These are phyloP conservation scores for Taeniopygia guttata DNA, from an alignment of 2,797 vertebrate genomes.

Conservation along the genomic window DNA sequence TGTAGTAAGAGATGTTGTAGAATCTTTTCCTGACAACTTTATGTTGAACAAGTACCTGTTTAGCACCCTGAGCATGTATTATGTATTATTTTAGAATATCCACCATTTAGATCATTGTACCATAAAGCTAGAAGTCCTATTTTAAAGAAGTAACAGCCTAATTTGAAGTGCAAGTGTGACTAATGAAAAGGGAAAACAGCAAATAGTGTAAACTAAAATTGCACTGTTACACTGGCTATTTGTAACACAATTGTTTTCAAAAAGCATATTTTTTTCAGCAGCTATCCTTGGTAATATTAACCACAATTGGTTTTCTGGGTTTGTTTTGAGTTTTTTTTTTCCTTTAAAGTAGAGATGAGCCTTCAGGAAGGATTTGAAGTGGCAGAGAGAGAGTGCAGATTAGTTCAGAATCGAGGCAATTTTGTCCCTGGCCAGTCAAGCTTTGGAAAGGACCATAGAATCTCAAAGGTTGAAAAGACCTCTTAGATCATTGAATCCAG, in stretches of 20 bases:
- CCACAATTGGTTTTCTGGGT: not conserved
- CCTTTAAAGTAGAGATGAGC: not conserved
- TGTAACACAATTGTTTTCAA: not conserved
- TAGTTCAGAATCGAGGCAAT: not conserved
- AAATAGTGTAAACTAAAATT: not conserved
- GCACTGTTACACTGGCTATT: not conserved
- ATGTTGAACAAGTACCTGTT: constrained; percentile 19
- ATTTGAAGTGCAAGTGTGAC: not conserved
- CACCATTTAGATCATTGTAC: not conserved
- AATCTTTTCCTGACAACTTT: not conserved
- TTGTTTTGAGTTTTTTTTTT: not conserved
- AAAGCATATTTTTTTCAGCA: not conserved
- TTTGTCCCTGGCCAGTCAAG: not conserved
- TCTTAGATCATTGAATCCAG: not conserved
- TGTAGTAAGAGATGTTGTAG: not conserved
- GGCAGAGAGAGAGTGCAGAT: not conserved
- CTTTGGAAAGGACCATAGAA: not conserved
- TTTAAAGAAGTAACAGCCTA: not conserved
- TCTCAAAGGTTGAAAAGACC: not conserved
- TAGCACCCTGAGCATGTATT: not conserved
- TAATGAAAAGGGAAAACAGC: not conserved
- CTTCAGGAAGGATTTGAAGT: not conserved
- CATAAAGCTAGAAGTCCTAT: not conserved
- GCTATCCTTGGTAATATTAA: not conserved
- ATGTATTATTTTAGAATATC: not conserved